These are phyloP conservation scores for Oreochromis tanganicae DNA, from an alignment of 2,113 vertebrate species.

Conservation along the genomic window DNA sequence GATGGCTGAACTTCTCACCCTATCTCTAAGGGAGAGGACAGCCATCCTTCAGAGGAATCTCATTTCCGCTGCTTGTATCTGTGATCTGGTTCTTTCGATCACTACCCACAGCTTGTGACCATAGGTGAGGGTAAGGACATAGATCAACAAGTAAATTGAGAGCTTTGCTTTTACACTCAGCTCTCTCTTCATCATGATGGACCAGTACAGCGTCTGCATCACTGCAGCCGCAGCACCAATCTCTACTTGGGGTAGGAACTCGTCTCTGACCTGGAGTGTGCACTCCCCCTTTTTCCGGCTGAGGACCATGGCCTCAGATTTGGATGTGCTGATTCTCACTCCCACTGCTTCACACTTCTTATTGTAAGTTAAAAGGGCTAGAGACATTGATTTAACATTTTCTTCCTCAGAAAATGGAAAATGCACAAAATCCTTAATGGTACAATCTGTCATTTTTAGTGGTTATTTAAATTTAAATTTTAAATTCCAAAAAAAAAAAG, in stretches of 20 bases:
- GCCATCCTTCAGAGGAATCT: background rate
- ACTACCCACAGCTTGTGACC: background rate
- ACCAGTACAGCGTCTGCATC: background rate
- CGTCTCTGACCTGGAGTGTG: background rate
- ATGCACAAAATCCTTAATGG: background rate
- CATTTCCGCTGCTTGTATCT: accelerated
- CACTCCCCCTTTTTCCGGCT: background rate
- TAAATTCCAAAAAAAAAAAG: background rate
- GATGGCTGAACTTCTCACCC: background rate
- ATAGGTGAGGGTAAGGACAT: background rate
- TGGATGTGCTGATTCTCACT: background rate
- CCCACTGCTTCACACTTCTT: background rate
- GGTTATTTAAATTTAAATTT: background rate
- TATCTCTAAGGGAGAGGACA: background rate
- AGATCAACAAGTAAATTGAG: background rate
- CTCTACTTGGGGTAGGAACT: background rate
- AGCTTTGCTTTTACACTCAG: background rate
- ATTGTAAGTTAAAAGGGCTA: background rate
- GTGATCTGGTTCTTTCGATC: accelerated
- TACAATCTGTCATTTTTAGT: background rate
- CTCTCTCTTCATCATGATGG: background rate
- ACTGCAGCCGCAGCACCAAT: accelerated
- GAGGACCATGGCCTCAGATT: background rate
- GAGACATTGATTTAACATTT: background rate
- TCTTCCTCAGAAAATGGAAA: background rate